phyloP scores from a whole-genome alignment of 2,113 vertebrate genomes.

The Pao palembangensis region DNA sequence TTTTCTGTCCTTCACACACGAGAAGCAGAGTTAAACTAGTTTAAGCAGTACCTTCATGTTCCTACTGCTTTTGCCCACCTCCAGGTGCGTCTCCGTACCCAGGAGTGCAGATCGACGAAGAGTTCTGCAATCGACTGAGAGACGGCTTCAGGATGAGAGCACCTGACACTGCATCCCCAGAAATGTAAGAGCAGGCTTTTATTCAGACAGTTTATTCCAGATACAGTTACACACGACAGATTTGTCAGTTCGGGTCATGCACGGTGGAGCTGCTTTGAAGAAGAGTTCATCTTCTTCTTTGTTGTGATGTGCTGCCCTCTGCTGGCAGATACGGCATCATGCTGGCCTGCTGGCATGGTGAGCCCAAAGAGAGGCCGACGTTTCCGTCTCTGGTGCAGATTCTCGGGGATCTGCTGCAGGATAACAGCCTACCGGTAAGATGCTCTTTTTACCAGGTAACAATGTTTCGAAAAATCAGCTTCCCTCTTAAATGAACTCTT shows the following conservation, averaged over 20 bases:
- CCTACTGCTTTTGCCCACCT: not conserved
- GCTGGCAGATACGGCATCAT: conserved; percentile 88
- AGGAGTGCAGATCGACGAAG: conserved; percentile 95
- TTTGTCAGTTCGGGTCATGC: too few species aligned
- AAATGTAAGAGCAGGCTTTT: conserved; percentile 80
- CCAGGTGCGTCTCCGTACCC: conserved; percentile 95
- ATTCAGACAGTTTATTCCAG: not conserved
- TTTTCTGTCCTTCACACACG: too few species aligned
- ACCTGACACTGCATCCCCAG: conserved; percentile 90
- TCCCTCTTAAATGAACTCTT: not conserved
- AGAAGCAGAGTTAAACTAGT: too few species aligned
- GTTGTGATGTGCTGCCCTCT: conserved; percentile 55
- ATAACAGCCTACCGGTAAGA: conserved; percentile 83
- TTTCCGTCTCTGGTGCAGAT: conserved; percentile 91
- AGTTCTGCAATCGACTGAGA: conserved; percentile 92
- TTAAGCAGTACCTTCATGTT: too few species aligned
- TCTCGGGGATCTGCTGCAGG: conserved; percentile 91
- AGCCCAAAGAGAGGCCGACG: conserved; percentile 88
- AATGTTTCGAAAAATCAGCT: not conserved
- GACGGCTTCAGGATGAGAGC: conserved; percentile 93
- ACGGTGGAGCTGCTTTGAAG: not conserved
- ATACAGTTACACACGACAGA: too few species aligned
- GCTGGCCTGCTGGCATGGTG: conserved; percentile 94
- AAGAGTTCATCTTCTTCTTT: not conserved
- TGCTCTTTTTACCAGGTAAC: not conserved